A percentile compares a stretch with the other conserved stretches of the same genome.
phyloP scores from a whole-genome alignment of 2,888 invertebrate genomes.

The Dicyrtomina minuta region DNA sequence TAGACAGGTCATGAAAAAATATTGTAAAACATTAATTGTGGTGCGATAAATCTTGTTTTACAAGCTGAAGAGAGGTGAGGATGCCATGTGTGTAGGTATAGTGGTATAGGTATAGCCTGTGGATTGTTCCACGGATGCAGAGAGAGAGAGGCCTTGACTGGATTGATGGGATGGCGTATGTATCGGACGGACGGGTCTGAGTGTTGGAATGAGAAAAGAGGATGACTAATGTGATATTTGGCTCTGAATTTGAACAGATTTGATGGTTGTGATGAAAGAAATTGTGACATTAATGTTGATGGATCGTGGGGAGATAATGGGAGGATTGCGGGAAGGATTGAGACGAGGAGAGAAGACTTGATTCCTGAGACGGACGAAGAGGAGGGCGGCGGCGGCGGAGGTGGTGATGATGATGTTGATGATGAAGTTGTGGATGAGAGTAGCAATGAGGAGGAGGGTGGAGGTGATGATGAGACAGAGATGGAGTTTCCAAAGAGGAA shows the following conservation, averaged over 20 bases:
- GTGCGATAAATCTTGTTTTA: too few relatives aligned
- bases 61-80: too few relatives aligned
- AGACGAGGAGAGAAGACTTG: constrained; percentile 38
- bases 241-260: constrained; percentile 37
- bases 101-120: too few relatives aligned
- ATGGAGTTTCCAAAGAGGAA: background rate
- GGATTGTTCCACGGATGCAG: too few relatives aligned
- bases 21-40: background rate
- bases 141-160: too few relatives aligned
- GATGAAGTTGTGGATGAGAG: constrained; percentile 60
- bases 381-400: constrained; percentile 56
- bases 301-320: constrained; percentile 47
- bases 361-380: constrained; percentile 53
- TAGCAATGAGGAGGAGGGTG: constrained; percentile 23
- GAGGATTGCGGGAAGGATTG: constrained; percentile 47
- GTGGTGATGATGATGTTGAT: constrained; percentile 57
- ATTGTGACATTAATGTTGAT: constrained; percentile 45
- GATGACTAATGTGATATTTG: background rate
- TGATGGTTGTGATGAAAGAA: constrained; percentile 36
- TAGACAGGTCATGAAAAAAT: background rate
- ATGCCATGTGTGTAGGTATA: too few relatives aligned
- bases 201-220: too few relatives aligned
- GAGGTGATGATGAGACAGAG: background rate
- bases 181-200: too few relatives aligned
- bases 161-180: too few relatives aligned